Evolutionary conservation across 2,113 vertebrate species (phyloP), one percentile per base, ranked within the genome.

Genomic region (Labeo rohita): DNA sequence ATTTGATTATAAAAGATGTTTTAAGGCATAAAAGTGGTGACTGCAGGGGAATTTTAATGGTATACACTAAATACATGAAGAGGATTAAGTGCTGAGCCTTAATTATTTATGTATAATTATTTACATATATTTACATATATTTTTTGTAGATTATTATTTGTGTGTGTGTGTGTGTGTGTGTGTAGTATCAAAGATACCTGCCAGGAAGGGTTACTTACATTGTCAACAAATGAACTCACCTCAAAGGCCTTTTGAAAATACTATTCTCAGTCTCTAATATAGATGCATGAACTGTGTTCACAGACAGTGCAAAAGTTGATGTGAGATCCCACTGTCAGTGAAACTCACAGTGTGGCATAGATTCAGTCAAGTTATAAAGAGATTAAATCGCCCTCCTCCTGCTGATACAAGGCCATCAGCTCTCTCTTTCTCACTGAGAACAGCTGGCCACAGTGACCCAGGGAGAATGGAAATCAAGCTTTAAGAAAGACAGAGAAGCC

Each of bases 381-480:
- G 63, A 84, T 73, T 43, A 59, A 73, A 56, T 36, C 10, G 6
- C 82, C 63, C 82, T 84, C 66, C 36, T 73, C 50, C 49, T 4
- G 50, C 34, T 59, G 68, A 73, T 73, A 84, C 21, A 1, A 43
- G 72, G 73, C 85, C 45, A 80, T 65, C 78, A 15, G 10, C 82
- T 49, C 72, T 79, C 34, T 79, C 83, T 43, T 90, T 89, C 90
- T 91, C 79, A 78, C 86, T 85, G 90, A 91, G 90, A 94, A 94
- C 93, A 95, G 90, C 93, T 95, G 92, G 90, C 90, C 89, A 90
- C 88, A 68, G 43, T 93, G 93, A 92, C 92, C 92, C 87, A 23
- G 84, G 89, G 92, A 92, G 90, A 91, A 86, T 45, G 72, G 80
- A 92, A 91, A 93, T 89, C 91, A 90, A 93, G 92, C 90, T 93